Evolutionary conservation across 1,140 invertebrate species (phyloP).

Genomic region (Scylla paramamosain): DNA sequence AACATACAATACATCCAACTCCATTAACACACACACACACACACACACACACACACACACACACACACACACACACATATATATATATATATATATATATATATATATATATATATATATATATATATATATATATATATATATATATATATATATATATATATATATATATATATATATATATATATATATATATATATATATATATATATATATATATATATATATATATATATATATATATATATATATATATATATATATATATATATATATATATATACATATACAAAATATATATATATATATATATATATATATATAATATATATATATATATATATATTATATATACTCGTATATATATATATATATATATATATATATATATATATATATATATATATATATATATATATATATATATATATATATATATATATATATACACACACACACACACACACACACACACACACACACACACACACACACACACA

Average conservation of each 20-base stretch:
- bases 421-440: no score
- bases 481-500: not conserved
- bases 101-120: slow-evolving; percentile 56
- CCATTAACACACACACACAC: not conserved
- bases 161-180: slow-evolving; percentile 43
- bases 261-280: slow-evolving; percentile 34
- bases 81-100: slow-evolving; percentile 56
- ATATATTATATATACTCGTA: no score
- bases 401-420: no score
- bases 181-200: slow-evolving; percentile 55
- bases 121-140: slow-evolving; percentile 55
- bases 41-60: not conserved
- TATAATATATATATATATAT: no score
- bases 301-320: no score
- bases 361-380: no score
- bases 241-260: slow-evolving; percentile 32
- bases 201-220: slow-evolving; percentile 55
- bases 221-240: slow-evolving; percentile 47
- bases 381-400: no score
- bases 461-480: slow-evolving; percentile 3
- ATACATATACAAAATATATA: no score
- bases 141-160: slow-evolving; percentile 25
- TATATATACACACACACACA: no score
- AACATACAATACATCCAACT: not conserved
- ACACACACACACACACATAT: not conserved